Evolutionary conservation across 2,888 invertebrate genomes (phyloP).

Genomic region (Drosophila peninsularis): DNA sequence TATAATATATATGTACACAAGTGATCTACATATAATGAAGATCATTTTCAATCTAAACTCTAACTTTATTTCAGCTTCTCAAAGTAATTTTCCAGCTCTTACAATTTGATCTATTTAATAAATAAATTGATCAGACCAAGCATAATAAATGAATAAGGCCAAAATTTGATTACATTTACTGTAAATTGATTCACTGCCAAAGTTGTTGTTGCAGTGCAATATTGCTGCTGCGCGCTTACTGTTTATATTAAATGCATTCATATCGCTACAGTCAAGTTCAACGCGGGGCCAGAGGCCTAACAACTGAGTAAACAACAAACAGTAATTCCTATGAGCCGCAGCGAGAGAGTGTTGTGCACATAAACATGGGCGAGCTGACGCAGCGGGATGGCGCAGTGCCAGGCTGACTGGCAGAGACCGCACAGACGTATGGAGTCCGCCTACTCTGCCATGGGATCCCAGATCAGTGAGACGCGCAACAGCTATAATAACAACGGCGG

Average conservation of each 20-base stretch:
- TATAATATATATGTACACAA: no score
- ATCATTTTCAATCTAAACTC: no score
- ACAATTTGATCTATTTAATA: no score
- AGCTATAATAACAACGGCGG: no score
- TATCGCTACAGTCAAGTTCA: constrained; percentile 47
- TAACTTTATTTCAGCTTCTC: no score
- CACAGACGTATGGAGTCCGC: constrained; percentile 6
- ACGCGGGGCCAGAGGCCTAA: constrained; percentile 25
- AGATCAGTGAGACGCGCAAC: constrained; percentile 21
- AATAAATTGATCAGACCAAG: no score
- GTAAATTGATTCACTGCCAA: neutral
- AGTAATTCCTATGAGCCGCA: constrained; percentile 10
- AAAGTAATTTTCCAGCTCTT: no score
- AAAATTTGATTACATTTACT: neutral
- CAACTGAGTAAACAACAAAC: constrained; percentile 33
- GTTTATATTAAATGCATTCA: neutral
- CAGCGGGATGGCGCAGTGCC: neutral
- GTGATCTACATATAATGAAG: no score
- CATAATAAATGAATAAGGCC: no score
- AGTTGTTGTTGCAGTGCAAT: neutral
- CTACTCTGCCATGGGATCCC: neutral
- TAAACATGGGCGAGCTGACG: constrained; percentile 12
- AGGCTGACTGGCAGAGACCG: neutral
- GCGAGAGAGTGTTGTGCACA: constrained; percentile 20
- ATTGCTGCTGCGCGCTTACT: neutral